A percentile compares a stretch with the other conserved stretches of the same genome.
Conservation (phyloP, 2,113 vertebrate species). For the Neodontobutis hainanensis region DNA sequence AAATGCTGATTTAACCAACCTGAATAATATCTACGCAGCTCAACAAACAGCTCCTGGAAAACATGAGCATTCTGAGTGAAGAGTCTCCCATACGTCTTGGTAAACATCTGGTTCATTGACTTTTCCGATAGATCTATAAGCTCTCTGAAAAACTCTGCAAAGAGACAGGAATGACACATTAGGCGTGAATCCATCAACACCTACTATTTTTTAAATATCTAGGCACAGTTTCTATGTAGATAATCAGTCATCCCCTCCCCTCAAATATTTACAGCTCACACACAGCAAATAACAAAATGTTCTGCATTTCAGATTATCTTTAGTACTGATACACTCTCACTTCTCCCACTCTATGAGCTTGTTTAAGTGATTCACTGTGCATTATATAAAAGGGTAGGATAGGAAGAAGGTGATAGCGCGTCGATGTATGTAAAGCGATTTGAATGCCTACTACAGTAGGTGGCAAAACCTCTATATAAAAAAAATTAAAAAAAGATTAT, state of each 20-base stretch:
- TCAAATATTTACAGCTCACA: slow-evolving; percentile 33
- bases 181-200: slow-evolving; percentile 30
- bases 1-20: slow-evolving; percentile 64
- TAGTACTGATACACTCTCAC: slow-evolving; percentile 59
- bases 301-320: slow-evolving; percentile 46
- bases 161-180: slow-evolving; percentile 36
- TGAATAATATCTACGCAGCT: slow-evolving; percentile 85
- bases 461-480: too few relatives aligned
- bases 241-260: slow-evolving; percentile 3
- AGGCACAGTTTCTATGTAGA: slow-evolving; percentile 35
- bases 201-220: slow-evolving; percentile 19
- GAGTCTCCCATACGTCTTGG: slow-evolving; percentile 85
- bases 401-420: slow-evolving; percentile 38
- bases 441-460: too few relatives aligned
- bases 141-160: slow-evolving; percentile 86
- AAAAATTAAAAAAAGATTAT: too few relatives aligned
- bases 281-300: slow-evolving; percentile 49
- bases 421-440: too few relatives aligned
- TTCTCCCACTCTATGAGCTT: slow-evolving; percentile 56
- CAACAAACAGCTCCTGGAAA: slow-evolving; percentile 82
- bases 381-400: slow-evolving; percentile 66
- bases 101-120: slow-evolving; percentile 88
- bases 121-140: slow-evolving; percentile 85
- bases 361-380: slow-evolving; percentile 65
- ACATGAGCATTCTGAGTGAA: slow-evolving; percentile 85